Evolutionary conservation across 2,888 invertebrate species (phyloP).

Genomic region (Heliconius hortense): DNA sequence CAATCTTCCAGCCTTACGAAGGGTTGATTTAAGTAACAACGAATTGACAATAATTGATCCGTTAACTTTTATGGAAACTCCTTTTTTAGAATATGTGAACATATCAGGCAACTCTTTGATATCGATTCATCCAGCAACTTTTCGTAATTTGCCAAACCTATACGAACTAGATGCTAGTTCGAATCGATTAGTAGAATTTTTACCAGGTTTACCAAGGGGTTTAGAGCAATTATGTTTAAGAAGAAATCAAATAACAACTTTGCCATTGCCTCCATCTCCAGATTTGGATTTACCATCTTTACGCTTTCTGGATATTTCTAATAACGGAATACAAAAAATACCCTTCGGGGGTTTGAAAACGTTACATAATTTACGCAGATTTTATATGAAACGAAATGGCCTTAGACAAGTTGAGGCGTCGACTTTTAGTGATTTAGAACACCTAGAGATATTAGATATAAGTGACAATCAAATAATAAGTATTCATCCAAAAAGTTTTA

Average conservation of each 20-base stretch:
- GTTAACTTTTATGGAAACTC: slow-evolving; percentile 86
- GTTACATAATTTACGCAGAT: slow-evolving; percentile 84
- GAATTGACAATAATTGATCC: slow-evolving; percentile 86
- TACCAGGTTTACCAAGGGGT: slow-evolving; percentile 89
- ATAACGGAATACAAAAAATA: slow-evolving; percentile 87
- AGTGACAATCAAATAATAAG: slow-evolving; percentile 87
- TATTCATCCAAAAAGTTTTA: slow-evolving; percentile 85
- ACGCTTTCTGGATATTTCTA: slow-evolving; percentile 87
- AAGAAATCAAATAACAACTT: slow-evolving; percentile 85
- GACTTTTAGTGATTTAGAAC: slow-evolving; percentile 86
- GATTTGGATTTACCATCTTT: slow-evolving; percentile 87
- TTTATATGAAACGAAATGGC: slow-evolving; percentile 88
- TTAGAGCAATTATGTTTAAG: slow-evolving; percentile 88
- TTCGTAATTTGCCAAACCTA: slow-evolving; percentile 87
- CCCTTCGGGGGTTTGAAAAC: slow-evolving; percentile 84
- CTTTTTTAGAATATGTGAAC: slow-evolving; percentile 89
- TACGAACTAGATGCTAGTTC: slow-evolving; percentile 90
- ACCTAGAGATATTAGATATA: slow-evolving; percentile 88
- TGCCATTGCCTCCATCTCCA: slow-evolving; percentile 85
- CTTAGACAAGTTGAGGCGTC: slow-evolving; percentile 86
- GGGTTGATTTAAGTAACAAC: slow-evolving; percentile 89
- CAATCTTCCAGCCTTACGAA: slow-evolving; percentile 88
- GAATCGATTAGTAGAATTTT: slow-evolving; percentile 87
- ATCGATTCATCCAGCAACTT: slow-evolving; percentile 88
- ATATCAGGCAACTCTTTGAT: slow-evolving; percentile 88